Conservation (phyloP, 2,797 vertebrate genomes). For the Aplochiton taeniatus region DNA sequence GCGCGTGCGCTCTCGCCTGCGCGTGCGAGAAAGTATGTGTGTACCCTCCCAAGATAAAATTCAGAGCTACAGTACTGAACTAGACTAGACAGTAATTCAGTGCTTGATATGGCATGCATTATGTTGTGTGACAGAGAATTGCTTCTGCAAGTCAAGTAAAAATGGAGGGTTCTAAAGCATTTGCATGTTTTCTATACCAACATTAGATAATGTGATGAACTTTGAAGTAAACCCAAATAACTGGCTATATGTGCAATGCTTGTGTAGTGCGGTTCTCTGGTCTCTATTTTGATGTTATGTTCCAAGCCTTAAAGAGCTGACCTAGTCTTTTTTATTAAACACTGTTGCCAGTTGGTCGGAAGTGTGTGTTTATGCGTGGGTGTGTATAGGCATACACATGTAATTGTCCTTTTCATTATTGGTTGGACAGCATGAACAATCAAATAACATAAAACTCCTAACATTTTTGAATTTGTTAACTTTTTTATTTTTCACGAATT, state of each 20-base stretch:
- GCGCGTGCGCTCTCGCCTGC: too few relatives aligned
- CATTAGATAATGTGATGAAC: slow-evolving; percentile 16
- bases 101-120: slow-evolving; percentile 23
- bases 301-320: slow-evolving; percentile 52
- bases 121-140: slow-evolving; percentile 15
- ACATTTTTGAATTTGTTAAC: slow-evolving; percentile 8
- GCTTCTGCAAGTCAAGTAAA: slow-evolving; percentile 16
- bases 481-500: slow-evolving; percentile 16
- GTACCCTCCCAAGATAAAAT: too few relatives aligned
- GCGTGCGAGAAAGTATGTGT: too few relatives aligned
- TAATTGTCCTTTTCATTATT: slow-evolving; percentile 21
- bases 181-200: slow-evolving; percentile 32
- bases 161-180: slow-evolving; percentile 18
- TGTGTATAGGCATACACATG: slow-evolving; percentile 31
- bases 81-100: too few relatives aligned
- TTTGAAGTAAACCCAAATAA: slow-evolving; percentile 15
- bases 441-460: slow-evolving; percentile 3
- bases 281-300: slow-evolving; percentile 41
- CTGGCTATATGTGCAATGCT: slow-evolving; percentile 39
- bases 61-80: too few relatives aligned
- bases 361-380: slow-evolving; percentile 23
- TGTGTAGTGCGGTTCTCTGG: slow-evolving; percentile 34
- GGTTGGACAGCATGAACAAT: slow-evolving; percentile 25
- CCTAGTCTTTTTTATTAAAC: slow-evolving; percentile 42
- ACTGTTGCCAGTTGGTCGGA: slow-evolving; percentile 32